phyloP scores from a whole-genome alignment of 2,888 invertebrate genomes.

The Aphelenchoides bicaudatus region DNA sequence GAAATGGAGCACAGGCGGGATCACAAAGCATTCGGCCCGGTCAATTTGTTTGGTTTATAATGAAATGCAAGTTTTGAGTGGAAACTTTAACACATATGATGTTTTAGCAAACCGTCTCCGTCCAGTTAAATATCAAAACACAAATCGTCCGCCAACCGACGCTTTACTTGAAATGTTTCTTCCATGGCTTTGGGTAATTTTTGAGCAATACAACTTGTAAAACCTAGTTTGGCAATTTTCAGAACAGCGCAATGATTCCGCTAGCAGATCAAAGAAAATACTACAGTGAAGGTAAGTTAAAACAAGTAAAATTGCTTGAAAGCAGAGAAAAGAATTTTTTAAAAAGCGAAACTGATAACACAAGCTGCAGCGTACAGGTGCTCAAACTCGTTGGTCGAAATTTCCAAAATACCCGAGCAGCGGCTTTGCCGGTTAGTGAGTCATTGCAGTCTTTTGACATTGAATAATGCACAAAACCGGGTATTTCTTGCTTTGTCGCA shows the following conservation, averaged over 20 bases:
- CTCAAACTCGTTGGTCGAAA: too few relatives aligned
- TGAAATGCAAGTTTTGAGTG: constrained; percentile 20
- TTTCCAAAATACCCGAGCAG: neutral
- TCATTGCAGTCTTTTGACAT: too few relatives aligned
- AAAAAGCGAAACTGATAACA: neutral
- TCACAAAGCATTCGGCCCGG: constrained; percentile 19
- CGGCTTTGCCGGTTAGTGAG: too few relatives aligned
- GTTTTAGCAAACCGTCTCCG: constrained; percentile 19
- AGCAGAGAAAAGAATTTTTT: neutral
- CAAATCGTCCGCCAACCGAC: neutral
- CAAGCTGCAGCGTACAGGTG: neutral
- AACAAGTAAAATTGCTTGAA: neutral
- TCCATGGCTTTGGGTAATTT: too few relatives aligned
- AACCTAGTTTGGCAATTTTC: too few relatives aligned
- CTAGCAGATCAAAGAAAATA: constrained; percentile 11
- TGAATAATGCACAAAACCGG: too few relatives aligned
- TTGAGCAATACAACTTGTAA: too few relatives aligned
- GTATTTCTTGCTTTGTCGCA: too few relatives aligned
- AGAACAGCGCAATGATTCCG: constrained; percentile 29
- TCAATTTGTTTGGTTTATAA: constrained; percentile 23
- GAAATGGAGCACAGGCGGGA: neutral
- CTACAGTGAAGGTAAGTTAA: constrained; percentile 24
- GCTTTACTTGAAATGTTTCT: constrained; percentile 28
- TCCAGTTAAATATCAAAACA: neutral
- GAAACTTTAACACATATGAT: neutral